phyloP scores from a whole-genome alignment of 1,140 invertebrate genomes.

The Theocolax elegans region DNA sequence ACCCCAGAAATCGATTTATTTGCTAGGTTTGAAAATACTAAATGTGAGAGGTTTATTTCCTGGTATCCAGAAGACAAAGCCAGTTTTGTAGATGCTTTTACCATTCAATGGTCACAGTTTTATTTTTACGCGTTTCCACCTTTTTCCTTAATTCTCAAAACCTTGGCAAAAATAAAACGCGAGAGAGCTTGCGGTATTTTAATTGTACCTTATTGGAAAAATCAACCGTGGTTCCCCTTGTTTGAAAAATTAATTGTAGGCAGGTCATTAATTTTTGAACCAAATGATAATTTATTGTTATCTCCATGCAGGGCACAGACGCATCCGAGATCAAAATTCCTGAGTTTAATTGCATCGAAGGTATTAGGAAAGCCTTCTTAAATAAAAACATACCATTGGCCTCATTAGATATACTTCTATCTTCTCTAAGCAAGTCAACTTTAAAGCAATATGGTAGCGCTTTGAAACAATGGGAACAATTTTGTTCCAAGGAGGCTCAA shows the following conservation, averaged over 20 bases:
- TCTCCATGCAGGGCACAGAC: too few species aligned
- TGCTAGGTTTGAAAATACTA: constrained; percentile 11
- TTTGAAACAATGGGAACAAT: too few species aligned
- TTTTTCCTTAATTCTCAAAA: constrained; percentile 27
- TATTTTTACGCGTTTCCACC: constrained; percentile 37
- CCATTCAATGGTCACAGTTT: constrained; percentile 19
- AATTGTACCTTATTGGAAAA: constrained; percentile 24
- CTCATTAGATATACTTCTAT: too few species aligned
- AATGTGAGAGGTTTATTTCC: constrained; percentile 26
- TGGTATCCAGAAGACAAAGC: constrained; percentile 16
- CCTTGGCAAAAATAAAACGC: constrained; percentile 26
- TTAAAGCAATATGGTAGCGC: too few species aligned
- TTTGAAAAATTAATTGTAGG: constrained; percentile 21
- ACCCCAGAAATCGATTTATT: constrained; percentile 32
- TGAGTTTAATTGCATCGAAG: too few species aligned
- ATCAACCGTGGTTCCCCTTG: constrained; percentile 23
- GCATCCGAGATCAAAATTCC: too few species aligned
- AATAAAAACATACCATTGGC: too few species aligned
- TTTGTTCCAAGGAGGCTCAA: too few species aligned
- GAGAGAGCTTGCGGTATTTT: constrained; percentile 22
- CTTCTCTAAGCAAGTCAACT: too few species aligned
- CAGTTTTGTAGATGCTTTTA: constrained; percentile 38
- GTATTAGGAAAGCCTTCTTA: too few species aligned
- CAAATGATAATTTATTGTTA: too few species aligned
- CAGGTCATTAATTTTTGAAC: too few species aligned